Evolutionary conservation across 2,113 vertebrate species (phyloP), one percentile per base, ranked within the genome.

Genomic region (Gallinago media): DNA sequence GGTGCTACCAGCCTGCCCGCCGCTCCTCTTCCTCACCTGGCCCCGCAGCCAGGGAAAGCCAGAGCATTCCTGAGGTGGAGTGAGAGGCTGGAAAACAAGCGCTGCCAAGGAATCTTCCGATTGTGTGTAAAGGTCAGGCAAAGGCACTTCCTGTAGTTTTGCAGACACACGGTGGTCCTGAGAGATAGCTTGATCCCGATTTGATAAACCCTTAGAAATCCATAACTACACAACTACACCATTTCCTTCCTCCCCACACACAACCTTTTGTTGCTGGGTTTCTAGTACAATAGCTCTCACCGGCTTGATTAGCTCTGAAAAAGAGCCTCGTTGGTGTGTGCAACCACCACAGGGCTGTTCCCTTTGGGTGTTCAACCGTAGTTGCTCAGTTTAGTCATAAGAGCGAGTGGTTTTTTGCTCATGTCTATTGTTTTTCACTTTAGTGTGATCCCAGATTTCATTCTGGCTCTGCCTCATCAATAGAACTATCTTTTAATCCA

Each of bases 101-200:
- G 1, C 63, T 77, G 92, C 91, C 95, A 86, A 91, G 94, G 88
- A 88, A 94, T 83, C 95, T 86, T 92, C 94, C 83, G 91, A 11
- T 22, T 77, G 92, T 84, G 91, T 70, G 6, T 46, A 94, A 88
- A 94, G 94, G 96, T 97, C 96, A 96, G 88, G 91, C 95, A 29
- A 20, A 91, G 96, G 94, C 92, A 38, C 92, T 94, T 97, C 95
- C 95, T 95, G 92, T 56, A 83, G 52, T 68, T 94, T 44, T 85
- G 85, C 92, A 95, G 94, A 63, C 47, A 22, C 94, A 85, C 40
- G 18, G 94, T 85, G 92, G 66, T 80, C 79, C 92, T 91, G 59
- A 67, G 92, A 94, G 94, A 95, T 94, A 94, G 90, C 92, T 80
- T 77, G 67, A 88, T 74, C 83, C 58, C 29, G 78, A 38, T 74